Conservation (phyloP, 1,140 invertebrate genomes). For the Heliconius hermathena region DNA sequence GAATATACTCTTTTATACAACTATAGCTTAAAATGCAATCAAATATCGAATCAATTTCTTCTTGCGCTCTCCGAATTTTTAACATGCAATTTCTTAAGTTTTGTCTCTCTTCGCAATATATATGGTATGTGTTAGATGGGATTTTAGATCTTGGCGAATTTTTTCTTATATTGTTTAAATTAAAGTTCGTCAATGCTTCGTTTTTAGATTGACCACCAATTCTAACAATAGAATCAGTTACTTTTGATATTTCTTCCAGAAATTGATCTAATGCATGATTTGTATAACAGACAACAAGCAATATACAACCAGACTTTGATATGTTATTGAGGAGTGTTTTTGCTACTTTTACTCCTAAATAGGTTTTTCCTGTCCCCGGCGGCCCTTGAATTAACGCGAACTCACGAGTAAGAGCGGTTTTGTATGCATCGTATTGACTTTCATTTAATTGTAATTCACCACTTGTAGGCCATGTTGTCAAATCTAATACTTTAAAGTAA, state of each 20-base stretch:
- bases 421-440: constrained; percentile 83
- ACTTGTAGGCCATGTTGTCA: constrained; percentile 67
- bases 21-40: constrained; percentile 46
- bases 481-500: constrained; percentile 48
- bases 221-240: constrained; percentile 84
- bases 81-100: constrained; percentile 32
- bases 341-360: constrained; percentile 86
- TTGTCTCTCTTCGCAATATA: constrained; percentile 39
- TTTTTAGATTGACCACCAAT: constrained; percentile 88
- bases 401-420: constrained; percentile 83
- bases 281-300: constrained; percentile 90
- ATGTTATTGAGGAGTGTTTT: constrained; percentile 83
- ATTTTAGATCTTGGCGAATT: constrained; percentile 7
- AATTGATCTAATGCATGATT: constrained; percentile 96
- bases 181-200: constrained; percentile 80
- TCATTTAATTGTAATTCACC: constrained; percentile 80
- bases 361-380: constrained; percentile 92
- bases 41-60: constrained; percentile 46
- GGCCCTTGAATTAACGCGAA: constrained; percentile 90
- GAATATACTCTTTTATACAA: constrained; percentile 37
- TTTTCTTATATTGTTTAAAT: constrained; percentile 65
- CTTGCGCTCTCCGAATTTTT: constrained; percentile 43
- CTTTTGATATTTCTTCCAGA: constrained; percentile 86
- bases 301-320: not conserved
- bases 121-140: not conserved